Conservation (phyloP, 2,888 invertebrate species). For the Cerceris rybyensis region DNA sequence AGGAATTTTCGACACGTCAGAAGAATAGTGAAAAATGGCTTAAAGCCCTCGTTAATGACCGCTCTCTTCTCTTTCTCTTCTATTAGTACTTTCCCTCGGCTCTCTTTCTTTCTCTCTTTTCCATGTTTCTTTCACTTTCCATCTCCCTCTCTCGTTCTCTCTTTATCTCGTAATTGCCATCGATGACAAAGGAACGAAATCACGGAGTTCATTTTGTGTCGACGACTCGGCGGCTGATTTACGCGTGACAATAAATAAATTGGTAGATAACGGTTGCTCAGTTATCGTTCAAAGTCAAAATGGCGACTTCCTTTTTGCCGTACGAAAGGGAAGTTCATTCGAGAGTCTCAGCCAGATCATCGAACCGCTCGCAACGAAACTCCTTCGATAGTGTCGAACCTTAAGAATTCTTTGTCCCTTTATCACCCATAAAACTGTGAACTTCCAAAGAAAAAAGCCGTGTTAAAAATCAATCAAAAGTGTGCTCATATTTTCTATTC, state of each 20-base stretch:
- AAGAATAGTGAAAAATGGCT: too few relatives aligned
- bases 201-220: conserved; percentile 38
- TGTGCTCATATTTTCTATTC: too few relatives aligned
- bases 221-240: conserved; percentile 58
- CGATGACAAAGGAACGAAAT: conserved; percentile 7
- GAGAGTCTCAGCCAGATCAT: conserved; percentile 57
- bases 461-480: too few relatives aligned
- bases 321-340: conserved; percentile 51
- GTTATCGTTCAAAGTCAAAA: conserved; percentile 68
- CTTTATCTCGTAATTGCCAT: background rate
- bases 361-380: conserved; percentile 41
- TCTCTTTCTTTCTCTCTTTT: background rate
- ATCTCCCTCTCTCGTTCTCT: background rate
- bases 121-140: background rate
- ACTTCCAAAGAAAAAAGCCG: too few relatives aligned
- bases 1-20: background rate
- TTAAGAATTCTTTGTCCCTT: background rate
- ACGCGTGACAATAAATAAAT: conserved; percentile 69
- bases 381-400: background rate
- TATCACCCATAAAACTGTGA: too few relatives aligned
- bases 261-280: conserved; percentile 64
- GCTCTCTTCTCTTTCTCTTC: background rate
- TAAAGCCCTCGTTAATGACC: background rate
- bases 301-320: conserved; percentile 67
- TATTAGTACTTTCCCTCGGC: background rate